phyloP scores from a whole-genome alignment of 2,888 invertebrate genomes.

The Sceliomorpha sp. region DNA sequence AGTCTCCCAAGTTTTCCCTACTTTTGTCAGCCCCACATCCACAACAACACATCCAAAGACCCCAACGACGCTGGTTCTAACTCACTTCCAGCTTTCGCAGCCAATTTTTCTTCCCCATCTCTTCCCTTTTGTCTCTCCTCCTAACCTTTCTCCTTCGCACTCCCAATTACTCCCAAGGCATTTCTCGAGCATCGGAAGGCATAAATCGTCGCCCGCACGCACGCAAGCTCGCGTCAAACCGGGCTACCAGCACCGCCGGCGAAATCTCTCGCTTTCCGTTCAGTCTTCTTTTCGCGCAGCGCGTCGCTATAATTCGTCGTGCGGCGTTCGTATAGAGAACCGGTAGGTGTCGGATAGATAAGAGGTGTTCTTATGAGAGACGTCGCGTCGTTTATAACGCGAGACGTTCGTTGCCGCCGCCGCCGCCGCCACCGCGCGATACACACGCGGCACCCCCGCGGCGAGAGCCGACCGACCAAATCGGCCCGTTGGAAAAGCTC shows the following conservation, averaged over 20 bases:
- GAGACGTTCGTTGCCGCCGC: constrained; percentile 1
- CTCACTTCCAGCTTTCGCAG: constrained; percentile 22
- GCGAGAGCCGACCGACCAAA: constrained; percentile 2
- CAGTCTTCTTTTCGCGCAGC: constrained; percentile 22
- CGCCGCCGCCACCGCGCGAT: constrained; percentile 16
- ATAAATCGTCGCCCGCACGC: constrained; percentile 37
- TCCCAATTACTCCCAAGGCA: constrained; percentile 33
- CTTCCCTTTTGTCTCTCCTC: too few relatives aligned
- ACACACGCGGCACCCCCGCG: constrained; percentile 18
- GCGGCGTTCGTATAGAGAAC: constrained; percentile 9
- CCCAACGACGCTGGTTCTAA: too few relatives aligned
- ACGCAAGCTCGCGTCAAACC: constrained; percentile 24
- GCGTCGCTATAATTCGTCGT: constrained; percentile 24
- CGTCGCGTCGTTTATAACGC: constrained; percentile 10
- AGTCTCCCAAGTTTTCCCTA: too few relatives aligned
- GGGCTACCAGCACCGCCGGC: constrained; percentile 31
- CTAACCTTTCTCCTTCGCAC: constrained; percentile 32
- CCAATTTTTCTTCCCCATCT: constrained; percentile 14
- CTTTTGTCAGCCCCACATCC: constrained; percentile 18
- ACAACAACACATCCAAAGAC: too few relatives aligned
- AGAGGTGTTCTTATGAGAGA: constrained; percentile 3
- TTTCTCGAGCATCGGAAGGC: constrained; percentile 32
- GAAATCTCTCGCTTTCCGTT: constrained; percentile 28
- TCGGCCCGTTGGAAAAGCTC: constrained; percentile 33
- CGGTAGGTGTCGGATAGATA: constrained; percentile 29